Evolutionary conservation across 2,113 vertebrate species (phyloP).

Genomic region (Cricetomys ansorgei): DNA sequence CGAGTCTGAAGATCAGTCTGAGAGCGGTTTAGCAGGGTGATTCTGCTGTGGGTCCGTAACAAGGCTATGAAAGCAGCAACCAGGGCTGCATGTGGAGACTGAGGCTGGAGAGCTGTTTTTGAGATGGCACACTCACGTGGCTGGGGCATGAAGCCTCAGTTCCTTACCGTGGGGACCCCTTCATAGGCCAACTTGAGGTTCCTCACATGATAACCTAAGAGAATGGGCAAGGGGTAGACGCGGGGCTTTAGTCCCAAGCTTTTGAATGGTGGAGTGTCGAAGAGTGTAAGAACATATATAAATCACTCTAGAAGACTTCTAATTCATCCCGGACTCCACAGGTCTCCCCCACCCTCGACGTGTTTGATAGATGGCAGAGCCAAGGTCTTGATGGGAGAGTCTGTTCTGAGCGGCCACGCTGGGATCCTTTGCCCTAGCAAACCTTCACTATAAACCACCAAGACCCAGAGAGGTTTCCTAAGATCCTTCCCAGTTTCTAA

Average conservation of each 20-base stretch:
- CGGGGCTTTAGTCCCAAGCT: neutral
- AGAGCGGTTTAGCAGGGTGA: neutral
- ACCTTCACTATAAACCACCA: neutral
- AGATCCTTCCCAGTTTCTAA: neutral
- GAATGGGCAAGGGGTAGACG: neutral
- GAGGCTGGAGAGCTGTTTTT: neutral
- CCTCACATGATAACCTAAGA: neutral
- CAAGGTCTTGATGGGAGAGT: constrained; percentile 1
- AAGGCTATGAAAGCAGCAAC: neutral
- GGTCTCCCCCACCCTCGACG: too few relatives aligned
- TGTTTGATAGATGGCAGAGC: neutral
- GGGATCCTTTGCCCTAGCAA: neutral
- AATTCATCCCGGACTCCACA: neutral
- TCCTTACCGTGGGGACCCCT: neutral
- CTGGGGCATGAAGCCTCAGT: neutral
- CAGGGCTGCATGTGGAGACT: neutral
- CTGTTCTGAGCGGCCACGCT: neutral
- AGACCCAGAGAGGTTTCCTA: neutral
- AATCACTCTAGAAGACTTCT: neutral
- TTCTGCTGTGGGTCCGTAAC: neutral
- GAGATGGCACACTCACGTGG: neutral
- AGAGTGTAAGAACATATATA: neutral
- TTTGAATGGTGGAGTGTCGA: neutral
- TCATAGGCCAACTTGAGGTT: too few relatives aligned
- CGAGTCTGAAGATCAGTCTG: neutral